Evolutionary conservation across 2,113 vertebrate species (phyloP).

Genomic region (Anseranas semipalmata): DNA sequence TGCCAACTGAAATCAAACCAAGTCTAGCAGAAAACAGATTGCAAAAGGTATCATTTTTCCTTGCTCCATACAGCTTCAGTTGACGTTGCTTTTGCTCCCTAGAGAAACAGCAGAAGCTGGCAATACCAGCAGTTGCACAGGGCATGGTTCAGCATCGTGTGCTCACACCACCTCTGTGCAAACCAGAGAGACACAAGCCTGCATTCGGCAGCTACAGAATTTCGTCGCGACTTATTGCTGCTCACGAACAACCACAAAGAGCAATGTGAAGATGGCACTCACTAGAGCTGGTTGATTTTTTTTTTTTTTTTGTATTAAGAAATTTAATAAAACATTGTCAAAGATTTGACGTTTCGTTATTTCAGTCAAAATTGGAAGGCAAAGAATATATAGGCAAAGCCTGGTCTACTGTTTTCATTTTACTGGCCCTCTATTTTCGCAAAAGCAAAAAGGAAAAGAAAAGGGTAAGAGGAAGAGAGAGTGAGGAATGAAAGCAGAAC

Average conservation of each 20-base stretch:
- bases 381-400: background rate
- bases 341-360: background rate
- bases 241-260: background rate
- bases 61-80: background rate
- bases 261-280: background rate
- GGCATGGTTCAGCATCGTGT: background rate
- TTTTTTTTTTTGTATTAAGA: background rate
- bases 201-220: rapidly evolving
- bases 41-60: background rate
- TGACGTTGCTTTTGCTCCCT: background rate
- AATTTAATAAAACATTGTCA: background rate
- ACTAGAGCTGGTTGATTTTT: background rate
- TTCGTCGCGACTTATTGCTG: background rate
- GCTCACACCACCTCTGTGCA: background rate
- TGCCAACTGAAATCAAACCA: background rate
- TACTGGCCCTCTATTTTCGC: background rate
- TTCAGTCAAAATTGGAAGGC: background rate
- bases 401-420: background rate
- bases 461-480: background rate
- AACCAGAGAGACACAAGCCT: background rate
- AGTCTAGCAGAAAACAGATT: background rate
- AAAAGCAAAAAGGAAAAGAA: background rate
- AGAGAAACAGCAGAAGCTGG: background rate
- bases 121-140: background rate
- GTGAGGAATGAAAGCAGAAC: background rate